Evolutionary conservation across 2,113 vertebrate species (phyloP), one percentile per base, ranked within the genome.

Genomic region (Nesogale talazaci): DNA sequence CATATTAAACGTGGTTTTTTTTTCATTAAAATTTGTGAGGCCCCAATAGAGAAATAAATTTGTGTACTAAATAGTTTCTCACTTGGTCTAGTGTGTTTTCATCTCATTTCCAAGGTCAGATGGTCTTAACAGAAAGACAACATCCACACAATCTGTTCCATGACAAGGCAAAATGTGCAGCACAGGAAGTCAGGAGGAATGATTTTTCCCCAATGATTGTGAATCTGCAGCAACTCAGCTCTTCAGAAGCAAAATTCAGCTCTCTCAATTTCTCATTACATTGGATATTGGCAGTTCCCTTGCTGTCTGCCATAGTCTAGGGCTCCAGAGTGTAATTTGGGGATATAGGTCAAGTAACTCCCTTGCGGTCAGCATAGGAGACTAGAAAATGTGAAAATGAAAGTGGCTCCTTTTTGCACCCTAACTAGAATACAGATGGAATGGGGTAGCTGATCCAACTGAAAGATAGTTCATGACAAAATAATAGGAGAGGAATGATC

Each of bases 1-100:
- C 96, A 97, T 98, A 97, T 98, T 98, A 98, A 98, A 98, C 98
- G 98, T 98, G n/a, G 10, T 98, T 98, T 98, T 98, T 98, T 98
- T 98, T 98, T 96, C 97, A 98, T 98, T 98, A 98, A 98, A 98
- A 98, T 98, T 98, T 98, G 97, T 98, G 97, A 98, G 98, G 97
- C 96, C 98, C 97, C 96, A 96, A 97, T 97, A 97, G 95, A 97
- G 96, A 97, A 97, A 97, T 98, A 98, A 97, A 52, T 52, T 96
- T 98, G 97, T 98, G 97, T 98, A 97, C 97, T 98, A 98, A 98
- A 97, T 98, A 96, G 97, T 97, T 98, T 98, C 98, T 97, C 97
- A 97, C 97, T 98, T 98, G 97, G 97, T 97, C 98, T 98, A 97
- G 97, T 98, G 97, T 98, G 98, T 98, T 98, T 98, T 98, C 97